Base-by-base conservation (phyloP, 2,113 vertebrate species). In the Zosterops hypoxanthus region DNA sequence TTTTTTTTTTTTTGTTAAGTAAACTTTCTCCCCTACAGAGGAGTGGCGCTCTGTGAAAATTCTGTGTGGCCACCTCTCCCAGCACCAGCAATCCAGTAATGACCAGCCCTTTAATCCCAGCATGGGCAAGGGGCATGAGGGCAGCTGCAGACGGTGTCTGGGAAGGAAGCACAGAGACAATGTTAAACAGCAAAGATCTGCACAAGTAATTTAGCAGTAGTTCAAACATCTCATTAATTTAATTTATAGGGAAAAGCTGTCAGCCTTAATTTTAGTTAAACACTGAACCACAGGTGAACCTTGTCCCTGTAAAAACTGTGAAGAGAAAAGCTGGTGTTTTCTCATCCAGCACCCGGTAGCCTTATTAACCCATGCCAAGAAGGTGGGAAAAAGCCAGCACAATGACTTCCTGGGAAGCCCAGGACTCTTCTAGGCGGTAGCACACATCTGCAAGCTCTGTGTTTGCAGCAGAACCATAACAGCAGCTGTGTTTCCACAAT, bases 141-240 rank as follows among this genome's bases (percentile, higher is more conserved):
- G 16, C 0, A 3, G 84, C 78, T 17, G 28, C 3, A 0, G 56
- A 71, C 31, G 17, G 11, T 26, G 25, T 10, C 90, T 1, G 4
- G 87, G 91, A 90, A 91, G 52, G 65, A 19, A 72, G 52, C 42
- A 12, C 18, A 9, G 68, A 41, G 29, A 80, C 46, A 49, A 42
- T 23, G 82, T 25, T 64, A 36, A 77, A 88, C 69, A 81, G 41
- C 59, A 61, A 73, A 83, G 75, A 83, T 23, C 50, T 36, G 49
- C 41, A 44, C 76, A 84, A 94, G 88, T 63, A 61, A 56, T 86
- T 83, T 36, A 77, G 71, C 50, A 64, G 52, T 10, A 68, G 23
- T 86, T 95, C 89, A 88, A 95, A 88, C 53, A 86, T 36, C 87
- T 90, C 94, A 95, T 94, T 95, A 90, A 86, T 95, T 95, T 95